phyloP scores from a whole-genome alignment of 2,888 invertebrate species.

The Anthophora plumipes region DNA sequence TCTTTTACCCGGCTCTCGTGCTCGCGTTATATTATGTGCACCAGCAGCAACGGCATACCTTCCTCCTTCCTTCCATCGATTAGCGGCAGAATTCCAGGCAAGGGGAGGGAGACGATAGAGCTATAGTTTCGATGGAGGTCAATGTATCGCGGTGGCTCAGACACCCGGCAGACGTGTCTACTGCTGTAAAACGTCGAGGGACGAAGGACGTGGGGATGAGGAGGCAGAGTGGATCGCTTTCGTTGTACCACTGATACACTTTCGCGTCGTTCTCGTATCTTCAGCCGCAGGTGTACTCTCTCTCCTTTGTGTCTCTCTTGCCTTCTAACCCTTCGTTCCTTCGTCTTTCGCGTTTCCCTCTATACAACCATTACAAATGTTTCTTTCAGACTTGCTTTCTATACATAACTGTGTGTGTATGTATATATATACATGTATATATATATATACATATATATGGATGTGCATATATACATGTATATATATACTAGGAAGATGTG shows the following conservation, averaged over 20 bases:
- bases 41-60: conserved; percentile 52
- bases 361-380: neutral
- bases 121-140: conserved; percentile 79
- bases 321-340: neutral
- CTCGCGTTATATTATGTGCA: conserved; percentile 76
- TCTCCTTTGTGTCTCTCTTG: neutral
- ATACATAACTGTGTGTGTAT: too few relatives aligned
- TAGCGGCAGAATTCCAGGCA: conserved; percentile 74
- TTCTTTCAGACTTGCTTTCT: neutral
- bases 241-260: conserved; percentile 72
- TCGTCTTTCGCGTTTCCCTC: neutral
- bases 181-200: conserved; percentile 71
- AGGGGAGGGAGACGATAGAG: conserved; percentile 61
- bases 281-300: conserved; percentile 33
- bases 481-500: neutral
- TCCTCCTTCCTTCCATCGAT: conserved; percentile 74
- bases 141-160: conserved; percentile 77
- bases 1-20: conserved; percentile 68
- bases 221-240: conserved; percentile 58
- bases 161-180: conserved; percentile 77
- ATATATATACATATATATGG: too few relatives aligned
- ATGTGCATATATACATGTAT: too few relatives aligned
- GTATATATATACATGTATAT: too few relatives aligned
- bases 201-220: conserved; percentile 63
- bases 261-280: conserved; percentile 49